Percentiles rank a stretch among this genome's conserved stretches.
These are phyloP conservation scores for Mesochorus sp. DNA, from an alignment of 2,888 invertebrate species.

Conservation along the genomic window DNA sequence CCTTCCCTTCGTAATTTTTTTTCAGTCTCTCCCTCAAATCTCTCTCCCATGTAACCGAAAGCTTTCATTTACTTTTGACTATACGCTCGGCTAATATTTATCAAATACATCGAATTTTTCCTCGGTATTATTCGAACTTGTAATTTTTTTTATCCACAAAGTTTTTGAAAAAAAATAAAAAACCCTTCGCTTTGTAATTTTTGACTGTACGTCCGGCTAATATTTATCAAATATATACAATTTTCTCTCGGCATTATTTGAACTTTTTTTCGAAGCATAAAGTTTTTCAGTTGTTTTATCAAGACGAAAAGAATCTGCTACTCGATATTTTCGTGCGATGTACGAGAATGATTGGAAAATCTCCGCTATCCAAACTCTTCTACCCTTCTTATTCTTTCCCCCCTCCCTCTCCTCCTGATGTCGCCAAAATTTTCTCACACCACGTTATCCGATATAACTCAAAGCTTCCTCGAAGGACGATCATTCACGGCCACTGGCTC, in stretches of 20 bases:
- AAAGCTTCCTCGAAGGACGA: slow-evolving; percentile 36
- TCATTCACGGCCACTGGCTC: slow-evolving; percentile 51
- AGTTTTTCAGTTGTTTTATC: too few species aligned
- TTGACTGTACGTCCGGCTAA: too few species aligned
- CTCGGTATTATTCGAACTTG: neutral
- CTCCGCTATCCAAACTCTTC: slow-evolving; percentile 12
- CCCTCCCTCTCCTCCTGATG: slow-evolving; percentile 37
- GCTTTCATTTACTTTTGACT: too few species aligned
- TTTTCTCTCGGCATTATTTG: neutral
- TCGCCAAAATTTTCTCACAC: slow-evolving; percentile 51
- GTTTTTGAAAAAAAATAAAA: neutral
- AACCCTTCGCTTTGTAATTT: too few species aligned
- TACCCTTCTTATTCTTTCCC: neutral
- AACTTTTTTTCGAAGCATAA: neutral
- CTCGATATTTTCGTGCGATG: slow-evolving; percentile 40
- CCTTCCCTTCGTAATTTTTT: neutral
- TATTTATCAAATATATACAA: too few species aligned
- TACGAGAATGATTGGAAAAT: slow-evolving; percentile 24
- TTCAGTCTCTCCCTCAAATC: too few species aligned
- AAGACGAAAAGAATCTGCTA: slow-evolving; percentile 8
- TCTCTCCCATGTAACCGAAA: neutral
- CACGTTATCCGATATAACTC: slow-evolving; percentile 26
- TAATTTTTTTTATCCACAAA: too few species aligned
- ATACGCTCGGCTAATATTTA: too few species aligned
- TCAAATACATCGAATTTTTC: too few species aligned